phyloP scores from a whole-genome alignment of 2,888 invertebrate genomes.

The Ophion slaviceki region DNA sequence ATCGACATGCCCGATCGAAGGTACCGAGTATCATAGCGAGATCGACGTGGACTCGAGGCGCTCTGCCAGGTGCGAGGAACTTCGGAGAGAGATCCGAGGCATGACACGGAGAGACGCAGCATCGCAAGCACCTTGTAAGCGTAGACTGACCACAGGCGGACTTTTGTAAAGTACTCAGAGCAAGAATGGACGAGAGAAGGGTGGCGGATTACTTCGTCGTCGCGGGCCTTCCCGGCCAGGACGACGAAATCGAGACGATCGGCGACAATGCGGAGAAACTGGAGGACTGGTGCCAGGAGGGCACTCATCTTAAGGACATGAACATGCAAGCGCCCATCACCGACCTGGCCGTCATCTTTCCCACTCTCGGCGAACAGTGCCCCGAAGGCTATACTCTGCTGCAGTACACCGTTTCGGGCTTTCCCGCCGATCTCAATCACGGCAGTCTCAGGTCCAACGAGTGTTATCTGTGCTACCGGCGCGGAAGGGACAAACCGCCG shows the following conservation, averaged over 20 bases:
- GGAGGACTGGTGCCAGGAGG: conserved; percentile 84
- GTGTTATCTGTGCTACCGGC: conserved; percentile 95
- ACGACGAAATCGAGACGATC: conserved; percentile 86
- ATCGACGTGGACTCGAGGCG: not conserved
- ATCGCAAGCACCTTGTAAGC: not conserved
- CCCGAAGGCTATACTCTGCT: conserved; percentile 91
- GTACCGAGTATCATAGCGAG: not conserved
- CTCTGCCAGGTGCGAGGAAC: not conserved
- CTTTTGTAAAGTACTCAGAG: not conserved
- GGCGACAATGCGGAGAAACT: conserved; percentile 88
- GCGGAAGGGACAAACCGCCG: conserved; percentile 97
- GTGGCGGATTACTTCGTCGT: conserved; percentile 99
- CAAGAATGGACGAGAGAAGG: conserved; percentile 91
- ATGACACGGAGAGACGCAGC: not conserved
- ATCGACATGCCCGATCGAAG: not conserved
- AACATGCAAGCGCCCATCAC: conserved; percentile 96
- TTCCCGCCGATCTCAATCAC: conserved; percentile 98
- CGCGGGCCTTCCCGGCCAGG: conserved; percentile 91
- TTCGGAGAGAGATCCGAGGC: not conserved
- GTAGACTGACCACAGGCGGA: not conserved
- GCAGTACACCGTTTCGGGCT: conserved; percentile 92
- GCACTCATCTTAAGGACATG: conserved; percentile 90
- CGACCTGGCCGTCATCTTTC: conserved; percentile 96
- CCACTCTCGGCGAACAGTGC: conserved; percentile 92
- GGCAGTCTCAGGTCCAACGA: conserved; percentile 97